phyloP scores from a whole-genome alignment of 2,888 invertebrate genomes.

The Pollenia amentaria region DNA sequence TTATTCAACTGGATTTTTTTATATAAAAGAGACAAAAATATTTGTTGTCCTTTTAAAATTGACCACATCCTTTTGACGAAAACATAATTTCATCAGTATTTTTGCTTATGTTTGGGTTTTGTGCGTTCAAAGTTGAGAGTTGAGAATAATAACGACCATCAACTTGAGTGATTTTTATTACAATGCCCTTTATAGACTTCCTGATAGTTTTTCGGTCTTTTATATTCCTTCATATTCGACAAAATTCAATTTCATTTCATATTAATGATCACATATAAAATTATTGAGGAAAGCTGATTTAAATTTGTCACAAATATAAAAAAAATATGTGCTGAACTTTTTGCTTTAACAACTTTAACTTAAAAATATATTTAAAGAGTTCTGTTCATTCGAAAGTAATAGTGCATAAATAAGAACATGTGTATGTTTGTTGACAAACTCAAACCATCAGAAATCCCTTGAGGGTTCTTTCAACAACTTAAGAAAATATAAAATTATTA shows the following conservation, averaged over 20 bases:
- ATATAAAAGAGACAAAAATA: too few species aligned
- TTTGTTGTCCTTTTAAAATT: background rate
- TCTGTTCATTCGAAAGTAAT: too few species aligned
- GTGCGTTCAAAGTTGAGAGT: background rate
- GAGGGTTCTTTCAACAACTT: too few species aligned
- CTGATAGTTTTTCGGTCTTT: background rate
- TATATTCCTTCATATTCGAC: background rate
- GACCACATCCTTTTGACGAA: background rate
- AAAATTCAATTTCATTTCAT: conserved; percentile 36
- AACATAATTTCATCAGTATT: background rate
- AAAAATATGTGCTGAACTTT: background rate
- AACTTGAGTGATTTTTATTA: conserved; percentile 43
- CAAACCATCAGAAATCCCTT: too few species aligned
- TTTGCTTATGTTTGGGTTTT: background rate
- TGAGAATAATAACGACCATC: conserved; percentile 9
- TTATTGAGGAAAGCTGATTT: conserved; percentile 30
- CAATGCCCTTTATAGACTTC: conserved; percentile 27
- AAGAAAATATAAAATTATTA: too few species aligned
- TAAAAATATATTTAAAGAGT: too few species aligned
- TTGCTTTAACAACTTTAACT: too few species aligned
- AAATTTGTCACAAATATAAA: background rate
- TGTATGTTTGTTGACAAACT: too few species aligned
- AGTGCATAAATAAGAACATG: too few species aligned
- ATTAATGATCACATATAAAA: conserved; percentile 16
- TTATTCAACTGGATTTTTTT: too few species aligned